phyloP scores from a whole-genome alignment of 2,797 vertebrate genomes.

The Malurus leucopterus region DNA sequence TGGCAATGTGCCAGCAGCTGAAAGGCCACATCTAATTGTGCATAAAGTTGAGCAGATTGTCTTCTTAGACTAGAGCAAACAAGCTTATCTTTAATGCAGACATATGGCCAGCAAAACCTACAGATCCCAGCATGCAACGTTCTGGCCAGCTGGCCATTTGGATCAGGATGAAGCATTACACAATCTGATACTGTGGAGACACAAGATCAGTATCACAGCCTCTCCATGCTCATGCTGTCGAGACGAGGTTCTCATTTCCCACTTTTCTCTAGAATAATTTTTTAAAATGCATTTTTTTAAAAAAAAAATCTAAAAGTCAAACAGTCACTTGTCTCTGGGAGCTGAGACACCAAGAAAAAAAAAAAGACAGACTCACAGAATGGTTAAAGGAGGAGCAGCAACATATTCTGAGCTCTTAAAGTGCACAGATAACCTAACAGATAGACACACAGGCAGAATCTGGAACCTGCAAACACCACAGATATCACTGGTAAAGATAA shows the following conservation, averaged over 20 bases:
- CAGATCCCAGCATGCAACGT: constrained; percentile 29
- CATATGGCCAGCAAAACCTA: constrained; percentile 60
- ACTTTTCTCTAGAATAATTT: neutral
- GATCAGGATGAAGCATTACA: constrained; percentile 5
- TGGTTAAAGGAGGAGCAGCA: neutral
- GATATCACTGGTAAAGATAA: constrained; percentile 14
- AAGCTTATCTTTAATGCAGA: constrained; percentile 60
- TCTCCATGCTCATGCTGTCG: neutral
- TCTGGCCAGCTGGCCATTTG: constrained; percentile 50
- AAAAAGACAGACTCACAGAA: neutral
- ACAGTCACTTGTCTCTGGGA: constrained; percentile 2
- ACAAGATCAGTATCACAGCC: neutral
- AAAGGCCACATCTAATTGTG: constrained; percentile 49
- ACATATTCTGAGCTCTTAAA: constrained; percentile 4
- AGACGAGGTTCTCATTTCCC: neutral
- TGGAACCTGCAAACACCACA: constrained; percentile 6
- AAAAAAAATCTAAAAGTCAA: neutral
- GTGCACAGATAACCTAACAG: neutral
- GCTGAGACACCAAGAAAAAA: neutral
- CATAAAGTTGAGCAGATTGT: constrained; percentile 58
- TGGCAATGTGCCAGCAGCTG: constrained; percentile 25
- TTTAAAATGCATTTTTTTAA: neutral
- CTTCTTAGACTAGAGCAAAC: constrained; percentile 48
- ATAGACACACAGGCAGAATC: neutral
- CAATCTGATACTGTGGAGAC: neutral